These are phyloP conservation scores for Drosophila arawakana DNA, from an alignment of 1,140 invertebrate species.

Conservation along the genomic window DNA sequence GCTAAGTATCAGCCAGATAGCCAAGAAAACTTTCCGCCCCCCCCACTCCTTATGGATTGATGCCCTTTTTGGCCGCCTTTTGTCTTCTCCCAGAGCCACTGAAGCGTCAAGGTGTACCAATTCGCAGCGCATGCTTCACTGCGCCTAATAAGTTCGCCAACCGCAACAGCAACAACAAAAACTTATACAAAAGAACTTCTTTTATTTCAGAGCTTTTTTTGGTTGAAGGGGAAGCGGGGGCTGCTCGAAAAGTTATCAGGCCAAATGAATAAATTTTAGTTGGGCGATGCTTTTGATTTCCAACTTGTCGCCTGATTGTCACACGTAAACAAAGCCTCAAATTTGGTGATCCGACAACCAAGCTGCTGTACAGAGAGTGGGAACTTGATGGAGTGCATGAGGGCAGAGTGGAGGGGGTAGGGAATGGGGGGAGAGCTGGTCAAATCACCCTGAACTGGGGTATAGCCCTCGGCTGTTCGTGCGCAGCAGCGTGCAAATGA, in stretches of 20 bases:
- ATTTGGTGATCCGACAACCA: slow-evolving; percentile 54
- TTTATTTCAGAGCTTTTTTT: slow-evolving; percentile 28
- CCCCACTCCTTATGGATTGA: slow-evolving; percentile 33
- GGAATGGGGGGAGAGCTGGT: slow-evolving; percentile 26
- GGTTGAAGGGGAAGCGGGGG: slow-evolving; percentile 8
- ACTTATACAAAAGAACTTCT: slow-evolving; percentile 23
- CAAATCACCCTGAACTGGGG: slow-evolving; percentile 24
- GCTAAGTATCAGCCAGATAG: slow-evolving; percentile 74
- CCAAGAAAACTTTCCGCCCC: slow-evolving; percentile 54
- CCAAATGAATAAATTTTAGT: slow-evolving; percentile 76
- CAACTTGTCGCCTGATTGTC: slow-evolving; percentile 80
- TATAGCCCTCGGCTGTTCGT: slow-evolving; percentile 38
- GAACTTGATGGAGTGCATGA: neutral
- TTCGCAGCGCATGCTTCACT: slow-evolving; percentile 80
- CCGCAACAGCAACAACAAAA: slow-evolving; percentile 51
- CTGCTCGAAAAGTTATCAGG: slow-evolving; percentile 55
- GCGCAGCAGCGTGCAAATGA: slow-evolving; percentile 78
- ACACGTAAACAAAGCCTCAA: slow-evolving; percentile 81
- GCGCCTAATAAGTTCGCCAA: slow-evolving; percentile 75
- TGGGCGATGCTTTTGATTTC: slow-evolving; percentile 66
- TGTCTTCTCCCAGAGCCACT: slow-evolving; percentile 63
- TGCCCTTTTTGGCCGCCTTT: slow-evolving; percentile 68
- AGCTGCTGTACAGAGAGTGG: neutral
- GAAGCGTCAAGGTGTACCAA: slow-evolving; percentile 82
- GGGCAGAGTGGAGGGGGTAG: neutral